Evolutionary conservation across 1,140 invertebrate species (phyloP).

Genomic region (Lepidotrigona ventralis): DNA sequence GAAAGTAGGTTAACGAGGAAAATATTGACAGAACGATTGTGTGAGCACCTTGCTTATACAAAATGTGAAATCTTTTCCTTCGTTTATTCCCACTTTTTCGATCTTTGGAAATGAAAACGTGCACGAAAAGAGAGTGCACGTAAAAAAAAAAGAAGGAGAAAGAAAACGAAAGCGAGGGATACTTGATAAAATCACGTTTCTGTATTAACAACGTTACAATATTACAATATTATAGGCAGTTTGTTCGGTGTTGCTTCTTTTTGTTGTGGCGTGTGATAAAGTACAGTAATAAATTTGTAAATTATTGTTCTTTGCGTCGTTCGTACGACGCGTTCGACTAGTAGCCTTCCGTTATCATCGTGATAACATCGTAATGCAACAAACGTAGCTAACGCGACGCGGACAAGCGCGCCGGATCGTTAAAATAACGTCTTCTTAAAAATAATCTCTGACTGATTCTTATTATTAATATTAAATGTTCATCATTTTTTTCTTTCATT

Average conservation of each 20-base stretch:
- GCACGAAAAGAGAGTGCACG: too few relatives aligned
- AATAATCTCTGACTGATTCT: not conserved
- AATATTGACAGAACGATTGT: not conserved
- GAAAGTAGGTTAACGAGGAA: slow-evolving; percentile 31
- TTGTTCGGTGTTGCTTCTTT: slow-evolving; percentile 44
- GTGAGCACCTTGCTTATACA: not conserved
- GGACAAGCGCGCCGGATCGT: not conserved
- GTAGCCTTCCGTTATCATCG: slow-evolving; percentile 16
- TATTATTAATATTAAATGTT: not conserved
- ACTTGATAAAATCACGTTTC: slow-evolving; percentile 58
- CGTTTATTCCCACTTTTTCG: not conserved
- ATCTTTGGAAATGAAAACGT: too few relatives aligned
- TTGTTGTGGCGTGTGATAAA: slow-evolving; percentile 13
- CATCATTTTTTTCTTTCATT: too few relatives aligned
- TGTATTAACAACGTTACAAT: slow-evolving; percentile 64
- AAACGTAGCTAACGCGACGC: not conserved
- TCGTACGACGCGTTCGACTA: slow-evolving; percentile 24
- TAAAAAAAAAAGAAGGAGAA: too few relatives aligned
- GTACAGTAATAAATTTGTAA: slow-evolving; percentile 6
- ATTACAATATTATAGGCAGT: slow-evolving; percentile 53
- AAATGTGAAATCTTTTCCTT: not conserved
- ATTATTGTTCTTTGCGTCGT: slow-evolving; percentile 37
- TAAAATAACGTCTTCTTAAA: not conserved
- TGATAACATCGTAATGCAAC: slow-evolving; percentile 10
- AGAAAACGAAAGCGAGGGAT: not conserved